phyloP scores from a whole-genome alignment of 2,888 invertebrate genomes.

The Apamea epomidion region DNA sequence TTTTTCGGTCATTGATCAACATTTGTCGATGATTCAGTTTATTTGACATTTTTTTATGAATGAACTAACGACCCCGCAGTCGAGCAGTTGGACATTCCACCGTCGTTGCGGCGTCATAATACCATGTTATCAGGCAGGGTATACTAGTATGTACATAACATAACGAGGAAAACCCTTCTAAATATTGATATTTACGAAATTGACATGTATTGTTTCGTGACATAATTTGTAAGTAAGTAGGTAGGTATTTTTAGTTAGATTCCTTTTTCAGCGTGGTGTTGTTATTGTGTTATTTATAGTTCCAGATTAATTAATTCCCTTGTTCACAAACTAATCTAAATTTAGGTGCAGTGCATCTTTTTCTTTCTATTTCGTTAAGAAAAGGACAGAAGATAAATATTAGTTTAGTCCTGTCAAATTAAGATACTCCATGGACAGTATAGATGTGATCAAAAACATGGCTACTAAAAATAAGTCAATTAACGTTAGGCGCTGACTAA shows the following conservation, averaged over 20 bases:
- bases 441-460: too few species aligned
- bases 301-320: neutral
- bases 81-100: constrained; percentile 2
- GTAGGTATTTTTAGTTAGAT: neutral
- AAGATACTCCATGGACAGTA: too few species aligned
- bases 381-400: too few species aligned
- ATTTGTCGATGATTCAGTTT: constrained; percentile 41
- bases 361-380: too few species aligned
- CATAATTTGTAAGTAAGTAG: neutral
- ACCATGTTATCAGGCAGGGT: neutral
- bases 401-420: too few species aligned
- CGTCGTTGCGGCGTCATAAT: neutral
- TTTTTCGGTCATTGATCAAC: constrained; percentile 62
- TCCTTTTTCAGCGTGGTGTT: neutral
- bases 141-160: too few species aligned
- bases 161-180: neutral
- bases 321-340: too few species aligned
- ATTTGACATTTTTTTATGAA: constrained; percentile 44
- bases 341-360: too few species aligned
- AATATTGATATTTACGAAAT: neutral
- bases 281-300: neutral
- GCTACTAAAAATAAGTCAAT: too few species aligned
- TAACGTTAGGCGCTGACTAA: too few species aligned
- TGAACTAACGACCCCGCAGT: constrained; percentile 26
- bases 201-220: neutral